Evolutionary conservation across 2,888 invertebrate genomes (phyloP).

Genomic region (Deroplatys truncata): DNA sequence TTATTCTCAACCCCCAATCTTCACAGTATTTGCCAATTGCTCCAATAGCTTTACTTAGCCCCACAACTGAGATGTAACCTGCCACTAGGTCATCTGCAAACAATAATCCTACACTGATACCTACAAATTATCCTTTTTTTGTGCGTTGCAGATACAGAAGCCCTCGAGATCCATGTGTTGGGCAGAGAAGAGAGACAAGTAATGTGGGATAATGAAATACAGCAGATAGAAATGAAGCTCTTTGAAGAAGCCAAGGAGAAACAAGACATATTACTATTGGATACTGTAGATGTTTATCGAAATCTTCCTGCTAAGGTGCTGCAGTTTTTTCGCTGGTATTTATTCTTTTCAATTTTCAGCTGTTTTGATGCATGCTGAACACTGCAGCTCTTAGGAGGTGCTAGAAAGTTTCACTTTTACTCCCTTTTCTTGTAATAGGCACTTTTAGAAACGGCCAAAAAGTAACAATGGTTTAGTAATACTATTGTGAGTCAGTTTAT

Average conservation of each 20-base stretch:
- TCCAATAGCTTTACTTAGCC: too few relatives aligned
- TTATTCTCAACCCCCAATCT: too few relatives aligned
- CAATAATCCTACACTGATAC: too few relatives aligned
- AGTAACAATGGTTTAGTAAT: too few relatives aligned
- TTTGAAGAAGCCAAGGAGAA: slow-evolving; percentile 29
- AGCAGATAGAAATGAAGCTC: slow-evolving; percentile 28
- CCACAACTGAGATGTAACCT: too few relatives aligned
- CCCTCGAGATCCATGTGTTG: slow-evolving; percentile 22
- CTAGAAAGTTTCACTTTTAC: too few relatives aligned
- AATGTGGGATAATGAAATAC: slow-evolving; percentile 29
- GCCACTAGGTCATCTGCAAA: too few relatives aligned
- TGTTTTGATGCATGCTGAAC: not conserved
- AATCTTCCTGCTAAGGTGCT: slow-evolving; percentile 34
- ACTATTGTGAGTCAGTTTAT: too few relatives aligned
- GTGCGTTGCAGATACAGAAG: slow-evolving; percentile 23
- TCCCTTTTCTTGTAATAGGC: too few relatives aligned
- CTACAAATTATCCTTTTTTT: not conserved
- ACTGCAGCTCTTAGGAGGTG: not conserved
- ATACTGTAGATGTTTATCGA: slow-evolving; percentile 34
- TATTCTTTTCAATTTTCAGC: not conserved
- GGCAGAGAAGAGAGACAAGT: slow-evolving; percentile 20
- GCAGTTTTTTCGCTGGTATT: slow-evolving; percentile 33
- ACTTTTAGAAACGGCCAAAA: too few relatives aligned
- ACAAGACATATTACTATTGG: slow-evolving; percentile 33
- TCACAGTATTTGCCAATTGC: too few relatives aligned